Conservation (phyloP, 2,888 invertebrate genomes). For the Caenorhabditis wallacei region DNA sequence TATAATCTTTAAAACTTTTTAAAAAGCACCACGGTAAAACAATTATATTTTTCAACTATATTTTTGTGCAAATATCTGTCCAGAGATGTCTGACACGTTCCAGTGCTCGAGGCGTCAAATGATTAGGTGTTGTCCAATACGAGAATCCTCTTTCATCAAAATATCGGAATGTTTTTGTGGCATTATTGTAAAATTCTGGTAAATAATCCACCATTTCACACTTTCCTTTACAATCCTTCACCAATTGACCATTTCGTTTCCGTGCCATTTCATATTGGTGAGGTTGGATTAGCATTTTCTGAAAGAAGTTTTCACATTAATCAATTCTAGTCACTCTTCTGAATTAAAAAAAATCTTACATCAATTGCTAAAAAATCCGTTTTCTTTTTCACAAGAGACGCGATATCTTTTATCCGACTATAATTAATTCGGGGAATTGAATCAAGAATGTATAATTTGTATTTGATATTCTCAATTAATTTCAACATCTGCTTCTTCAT, state of each 20-base stretch:
- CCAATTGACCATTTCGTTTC: conserved; percentile 22
- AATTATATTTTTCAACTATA: conserved; percentile 35
- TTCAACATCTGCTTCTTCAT: conserved; percentile 39
- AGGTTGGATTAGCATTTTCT: neutral
- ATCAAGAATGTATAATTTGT: conserved; percentile 36
- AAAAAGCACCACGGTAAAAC: too few relatives aligned
- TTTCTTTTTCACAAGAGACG: neutral
- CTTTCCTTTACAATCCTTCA: conserved; percentile 34
- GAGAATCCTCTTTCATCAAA: conserved; percentile 48
- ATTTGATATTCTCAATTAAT: conserved; percentile 15
- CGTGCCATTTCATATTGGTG: conserved; percentile 29
- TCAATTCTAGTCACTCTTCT: neutral
- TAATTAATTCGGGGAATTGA: neutral
- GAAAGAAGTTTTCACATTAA: neutral
- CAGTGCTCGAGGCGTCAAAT: conserved; percentile 42
- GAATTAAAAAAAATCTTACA: neutral
- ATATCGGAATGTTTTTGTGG: conserved; percentile 43
- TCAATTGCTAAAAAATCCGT: conserved; percentile 11
- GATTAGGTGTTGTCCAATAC: conserved; percentile 11
- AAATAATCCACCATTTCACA: conserved; percentile 28
- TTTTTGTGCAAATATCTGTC: conserved; percentile 38
- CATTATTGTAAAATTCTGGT: conserved; percentile 32
- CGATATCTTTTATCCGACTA: neutral
- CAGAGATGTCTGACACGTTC: conserved; percentile 48
- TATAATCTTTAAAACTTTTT: too few relatives aligned